These are phyloP conservation scores for Apostichopus californicus DNA, from an alignment of 35 echinoderm and acorn worm genomes.

Conservation along the genomic window DNA sequence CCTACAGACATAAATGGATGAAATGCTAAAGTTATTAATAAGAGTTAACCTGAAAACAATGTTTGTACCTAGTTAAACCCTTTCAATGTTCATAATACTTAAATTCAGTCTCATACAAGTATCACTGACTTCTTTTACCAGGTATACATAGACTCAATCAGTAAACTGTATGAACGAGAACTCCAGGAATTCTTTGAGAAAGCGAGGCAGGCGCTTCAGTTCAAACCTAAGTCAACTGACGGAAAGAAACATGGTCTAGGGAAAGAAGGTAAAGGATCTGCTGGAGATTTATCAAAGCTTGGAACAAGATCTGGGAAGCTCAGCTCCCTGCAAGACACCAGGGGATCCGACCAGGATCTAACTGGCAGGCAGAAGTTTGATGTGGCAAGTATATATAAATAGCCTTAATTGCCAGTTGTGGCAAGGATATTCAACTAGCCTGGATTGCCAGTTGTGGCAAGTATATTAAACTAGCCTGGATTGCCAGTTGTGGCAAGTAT, in stretches of 20 bases:
- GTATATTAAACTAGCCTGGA: too few species aligned
- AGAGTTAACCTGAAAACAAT: too few species aligned
- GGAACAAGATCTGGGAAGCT: conserved; percentile 35
- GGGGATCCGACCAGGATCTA: conserved; percentile 77
- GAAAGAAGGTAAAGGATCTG: conserved; percentile 68
- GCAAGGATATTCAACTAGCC: too few species aligned
- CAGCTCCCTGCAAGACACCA: conserved; percentile 54
- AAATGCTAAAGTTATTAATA: too few species aligned
- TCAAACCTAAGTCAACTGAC: conserved; percentile 61
- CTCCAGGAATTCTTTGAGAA: conserved; percentile 95
- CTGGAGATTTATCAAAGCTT: conserved; percentile 63
- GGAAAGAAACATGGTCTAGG: conserved; percentile 78
- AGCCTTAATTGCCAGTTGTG: too few species aligned
- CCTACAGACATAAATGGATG: too few species aligned
- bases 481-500: too few species aligned
- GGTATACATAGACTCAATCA: conserved; percentile 80
- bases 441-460: too few species aligned
- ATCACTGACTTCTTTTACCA: background rate
- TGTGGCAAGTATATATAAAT: background rate
- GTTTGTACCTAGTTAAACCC: too few species aligned
- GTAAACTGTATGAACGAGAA: conserved; percentile 83
- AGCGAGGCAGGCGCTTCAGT: conserved; percentile 54
- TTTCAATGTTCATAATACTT: too few species aligned
- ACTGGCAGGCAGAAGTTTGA: conserved; percentile 94
- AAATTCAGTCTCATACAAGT: too few species aligned